phyloP scores from a whole-genome alignment of 92 coral and sea anemone genomes.

The Chrysogorgia sp. region DNA sequence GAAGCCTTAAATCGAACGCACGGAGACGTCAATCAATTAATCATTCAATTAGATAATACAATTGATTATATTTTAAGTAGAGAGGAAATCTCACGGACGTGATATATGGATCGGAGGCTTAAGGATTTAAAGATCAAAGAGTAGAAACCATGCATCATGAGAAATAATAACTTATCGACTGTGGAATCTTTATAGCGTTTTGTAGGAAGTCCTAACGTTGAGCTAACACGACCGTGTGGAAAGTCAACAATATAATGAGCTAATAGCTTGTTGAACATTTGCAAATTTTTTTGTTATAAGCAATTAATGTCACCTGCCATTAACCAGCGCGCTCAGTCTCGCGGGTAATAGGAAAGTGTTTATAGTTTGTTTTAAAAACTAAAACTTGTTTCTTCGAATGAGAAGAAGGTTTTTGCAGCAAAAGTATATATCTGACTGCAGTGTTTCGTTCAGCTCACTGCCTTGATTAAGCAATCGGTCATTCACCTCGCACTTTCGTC shows the following conservation, averaged over 20 bases:
- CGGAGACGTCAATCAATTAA: constrained; percentile 44
- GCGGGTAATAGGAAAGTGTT: constrained; percentile 10
- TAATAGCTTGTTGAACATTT: constrained; percentile 37
- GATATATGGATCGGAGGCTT: not conserved
- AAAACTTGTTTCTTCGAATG: not conserved
- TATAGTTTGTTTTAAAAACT: not conserved
- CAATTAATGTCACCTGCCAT: constrained; percentile 48
- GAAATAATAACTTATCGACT: constrained; percentile 3
- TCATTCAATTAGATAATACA: constrained; percentile 18
- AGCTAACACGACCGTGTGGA: constrained; percentile 38
- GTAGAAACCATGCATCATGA: too few species aligned
- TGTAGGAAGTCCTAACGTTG: constrained; percentile 15
- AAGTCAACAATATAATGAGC: constrained; percentile 44
- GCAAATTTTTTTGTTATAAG: constrained; percentile 20
- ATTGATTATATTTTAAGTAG: constrained; percentile 24
- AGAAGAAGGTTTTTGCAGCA: not conserved
- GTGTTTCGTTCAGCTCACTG: not conserved
- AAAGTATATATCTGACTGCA: too few species aligned
- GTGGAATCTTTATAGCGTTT: constrained; percentile 12
- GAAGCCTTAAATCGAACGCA: not conserved
- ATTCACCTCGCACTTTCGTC: too few species aligned
- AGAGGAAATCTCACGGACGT: not conserved
- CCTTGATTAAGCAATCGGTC: too few species aligned
- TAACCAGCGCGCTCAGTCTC: not conserved
- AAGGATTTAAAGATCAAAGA: not conserved